phyloP scores from a whole-genome alignment of 2,113 vertebrate genomes.

The Ia io region DNA sequence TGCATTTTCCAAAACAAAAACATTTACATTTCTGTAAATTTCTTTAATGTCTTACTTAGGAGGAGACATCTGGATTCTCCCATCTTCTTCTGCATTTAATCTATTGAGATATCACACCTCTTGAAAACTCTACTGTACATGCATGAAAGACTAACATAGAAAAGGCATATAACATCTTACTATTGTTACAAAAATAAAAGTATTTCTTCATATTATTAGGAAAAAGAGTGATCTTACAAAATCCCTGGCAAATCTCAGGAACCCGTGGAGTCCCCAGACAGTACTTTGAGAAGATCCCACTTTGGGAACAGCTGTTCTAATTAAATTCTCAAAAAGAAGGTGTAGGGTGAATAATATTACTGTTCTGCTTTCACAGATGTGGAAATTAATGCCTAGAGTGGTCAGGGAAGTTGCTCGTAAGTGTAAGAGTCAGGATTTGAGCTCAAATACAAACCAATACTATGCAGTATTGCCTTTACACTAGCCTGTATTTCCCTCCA shows the following conservation, averaged over 20 bases:
- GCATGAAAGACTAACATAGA: not conserved
- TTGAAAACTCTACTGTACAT: not conserved
- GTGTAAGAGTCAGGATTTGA: not conserved
- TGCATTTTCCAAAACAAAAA: not conserved
- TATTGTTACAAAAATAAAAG: not conserved
- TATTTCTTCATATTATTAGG: not conserved
- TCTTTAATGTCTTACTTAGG: not conserved
- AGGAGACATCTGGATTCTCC: not conserved
- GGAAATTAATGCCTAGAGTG: not conserved
- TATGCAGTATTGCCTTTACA: not conserved
- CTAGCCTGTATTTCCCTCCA: not conserved
- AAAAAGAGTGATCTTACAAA: not conserved
- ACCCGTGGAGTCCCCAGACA: not conserved
- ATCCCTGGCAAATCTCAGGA: not conserved
- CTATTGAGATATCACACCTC: not conserved
- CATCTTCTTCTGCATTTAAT: not conserved
- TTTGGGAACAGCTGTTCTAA: not conserved
- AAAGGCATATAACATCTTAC: not conserved
- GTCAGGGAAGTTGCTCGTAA: not conserved
- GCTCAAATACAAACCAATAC: not conserved
- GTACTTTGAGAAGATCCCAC: not conserved
- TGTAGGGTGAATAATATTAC: not conserved
- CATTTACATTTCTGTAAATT: not conserved
- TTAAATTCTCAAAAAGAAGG: not conserved
- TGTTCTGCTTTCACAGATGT: not conserved